A percentile compares a stretch with the other conserved stretches of the same genome.
These are phyloP conservation scores for Drosophila chauvacae DNA, from an alignment of 1,140 invertebrate species.

Conservation along the genomic window DNA sequence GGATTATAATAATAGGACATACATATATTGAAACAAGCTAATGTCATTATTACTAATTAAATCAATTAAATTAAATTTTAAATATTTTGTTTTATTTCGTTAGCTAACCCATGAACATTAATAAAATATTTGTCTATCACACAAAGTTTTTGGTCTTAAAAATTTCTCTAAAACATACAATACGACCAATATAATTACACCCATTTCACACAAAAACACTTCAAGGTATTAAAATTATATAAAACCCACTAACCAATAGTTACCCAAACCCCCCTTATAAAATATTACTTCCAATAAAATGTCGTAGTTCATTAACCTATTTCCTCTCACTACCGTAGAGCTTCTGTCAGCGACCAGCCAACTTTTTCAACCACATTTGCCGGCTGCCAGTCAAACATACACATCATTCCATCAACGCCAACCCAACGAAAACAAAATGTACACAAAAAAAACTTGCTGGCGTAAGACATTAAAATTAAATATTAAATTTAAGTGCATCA, in stretches of 20 bases:
- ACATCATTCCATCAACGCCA: not conserved
- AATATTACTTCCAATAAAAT: not conserved
- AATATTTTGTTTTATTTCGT: too few relatives aligned
- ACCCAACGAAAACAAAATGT: not conserved
- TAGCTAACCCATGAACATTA: too few relatives aligned
- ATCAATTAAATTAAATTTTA: not conserved
- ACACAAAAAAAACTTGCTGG: conserved; percentile 34
- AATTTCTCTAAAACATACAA: not conserved
- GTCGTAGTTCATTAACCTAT: conserved; percentile 20
- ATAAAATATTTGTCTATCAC: too few relatives aligned
- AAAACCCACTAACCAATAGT: not conserved
- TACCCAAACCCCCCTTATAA: not conserved
- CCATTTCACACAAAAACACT: too few relatives aligned
- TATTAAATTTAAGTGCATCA: conserved; percentile 77
- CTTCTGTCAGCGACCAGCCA: conserved; percentile 6
- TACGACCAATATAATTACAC: too few relatives aligned
- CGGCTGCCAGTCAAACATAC: conserved; percentile 4
- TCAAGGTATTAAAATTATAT: not conserved
- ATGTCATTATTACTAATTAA: too few relatives aligned
- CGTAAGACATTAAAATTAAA: conserved; percentile 73
- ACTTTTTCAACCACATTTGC: conserved; percentile 13
- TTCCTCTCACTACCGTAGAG: conserved; percentile 5
- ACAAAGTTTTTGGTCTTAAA: not conserved
- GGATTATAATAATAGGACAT: too few relatives aligned
- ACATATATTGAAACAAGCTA: too few relatives aligned